These are phyloP conservation scores for Potamilus streckersoni DNA, from an alignment of 1,140 invertebrate genomes.

Conservation along the genomic window DNA sequence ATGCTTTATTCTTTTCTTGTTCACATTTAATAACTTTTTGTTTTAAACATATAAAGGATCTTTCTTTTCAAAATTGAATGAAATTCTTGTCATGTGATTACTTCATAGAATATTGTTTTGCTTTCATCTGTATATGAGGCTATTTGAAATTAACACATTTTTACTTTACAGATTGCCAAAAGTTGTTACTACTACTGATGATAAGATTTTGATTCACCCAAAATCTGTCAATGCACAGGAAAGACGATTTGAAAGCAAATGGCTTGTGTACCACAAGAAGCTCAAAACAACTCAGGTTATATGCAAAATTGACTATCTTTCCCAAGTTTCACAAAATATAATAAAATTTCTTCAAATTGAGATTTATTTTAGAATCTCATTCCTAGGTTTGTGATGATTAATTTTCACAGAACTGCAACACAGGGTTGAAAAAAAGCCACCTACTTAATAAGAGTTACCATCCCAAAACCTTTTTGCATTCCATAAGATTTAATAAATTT, in stretches of 20 bases:
- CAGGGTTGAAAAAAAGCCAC: too few relatives aligned
- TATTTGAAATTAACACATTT: background rate
- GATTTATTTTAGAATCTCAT: too few relatives aligned
- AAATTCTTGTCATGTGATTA: background rate
- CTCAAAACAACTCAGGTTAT: conserved; percentile 79
- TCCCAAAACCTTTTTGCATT: too few relatives aligned
- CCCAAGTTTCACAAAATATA: too few relatives aligned
- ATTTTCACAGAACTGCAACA: too few relatives aligned
- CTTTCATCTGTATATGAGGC: too few relatives aligned
- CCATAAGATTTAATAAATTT: too few relatives aligned
- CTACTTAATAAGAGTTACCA: too few relatives aligned
- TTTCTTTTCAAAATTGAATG: too few relatives aligned
- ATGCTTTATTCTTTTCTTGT: background rate
- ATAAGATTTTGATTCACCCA: conserved; percentile 76
- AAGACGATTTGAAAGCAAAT: conserved; percentile 72
- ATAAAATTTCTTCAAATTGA: too few relatives aligned
- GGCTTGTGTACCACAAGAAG: conserved; percentile 80
- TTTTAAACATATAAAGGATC: background rate
- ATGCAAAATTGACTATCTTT: too few relatives aligned
- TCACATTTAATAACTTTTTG: background rate
- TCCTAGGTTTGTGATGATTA: too few relatives aligned
- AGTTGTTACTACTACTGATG: conserved; percentile 69
- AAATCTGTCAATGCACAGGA: conserved; percentile 76
- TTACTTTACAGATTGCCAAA: conserved; percentile 8
- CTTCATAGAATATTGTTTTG: background rate